Evolutionary conservation across 2,797 vertebrate species (phyloP).

Genomic region (Coregonus suidteri): DNA sequence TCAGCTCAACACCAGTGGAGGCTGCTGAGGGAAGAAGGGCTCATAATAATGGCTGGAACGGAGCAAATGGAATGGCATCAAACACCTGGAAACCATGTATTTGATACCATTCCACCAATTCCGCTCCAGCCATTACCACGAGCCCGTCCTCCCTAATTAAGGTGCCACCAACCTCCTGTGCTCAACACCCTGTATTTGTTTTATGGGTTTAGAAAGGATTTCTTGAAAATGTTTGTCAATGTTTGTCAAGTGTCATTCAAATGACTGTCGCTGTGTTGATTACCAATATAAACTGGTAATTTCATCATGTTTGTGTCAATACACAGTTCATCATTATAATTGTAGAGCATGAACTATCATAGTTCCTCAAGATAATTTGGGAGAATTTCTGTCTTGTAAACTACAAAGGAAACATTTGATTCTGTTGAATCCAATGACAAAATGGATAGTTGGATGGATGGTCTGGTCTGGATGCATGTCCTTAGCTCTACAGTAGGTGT

Average conservation of each 20-base stretch:
- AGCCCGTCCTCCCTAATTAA: too few relatives aligned
- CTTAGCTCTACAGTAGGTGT: background rate
- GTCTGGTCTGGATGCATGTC: background rate
- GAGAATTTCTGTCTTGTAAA: too few relatives aligned
- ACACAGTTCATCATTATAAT: background rate
- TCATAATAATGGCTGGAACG: too few relatives aligned
- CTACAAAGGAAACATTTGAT: too few relatives aligned
- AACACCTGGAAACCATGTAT: too few relatives aligned
- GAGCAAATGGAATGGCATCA: too few relatives aligned
- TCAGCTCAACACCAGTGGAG: constrained; percentile 34
- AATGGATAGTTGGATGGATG: background rate
- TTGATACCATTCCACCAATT: too few relatives aligned
- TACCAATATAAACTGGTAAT: constrained; percentile 40
- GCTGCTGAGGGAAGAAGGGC: too few relatives aligned
- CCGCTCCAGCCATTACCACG: too few relatives aligned
- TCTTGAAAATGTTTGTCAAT: constrained; percentile 30
- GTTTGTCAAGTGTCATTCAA: constrained; percentile 51
- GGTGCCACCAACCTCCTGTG: background rate
- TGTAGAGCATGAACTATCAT: background rate
- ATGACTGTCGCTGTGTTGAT: constrained; percentile 60
- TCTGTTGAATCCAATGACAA: too few relatives aligned
- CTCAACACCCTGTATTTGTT: constrained; percentile 39
- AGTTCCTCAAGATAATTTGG: too few relatives aligned
- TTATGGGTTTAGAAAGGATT: constrained; percentile 28
- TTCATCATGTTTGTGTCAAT: background rate